These are phyloP conservation scores for Acropternis orthonyx DNA, from an alignment of 2,797 vertebrate species.

Conservation along the genomic window DNA sequence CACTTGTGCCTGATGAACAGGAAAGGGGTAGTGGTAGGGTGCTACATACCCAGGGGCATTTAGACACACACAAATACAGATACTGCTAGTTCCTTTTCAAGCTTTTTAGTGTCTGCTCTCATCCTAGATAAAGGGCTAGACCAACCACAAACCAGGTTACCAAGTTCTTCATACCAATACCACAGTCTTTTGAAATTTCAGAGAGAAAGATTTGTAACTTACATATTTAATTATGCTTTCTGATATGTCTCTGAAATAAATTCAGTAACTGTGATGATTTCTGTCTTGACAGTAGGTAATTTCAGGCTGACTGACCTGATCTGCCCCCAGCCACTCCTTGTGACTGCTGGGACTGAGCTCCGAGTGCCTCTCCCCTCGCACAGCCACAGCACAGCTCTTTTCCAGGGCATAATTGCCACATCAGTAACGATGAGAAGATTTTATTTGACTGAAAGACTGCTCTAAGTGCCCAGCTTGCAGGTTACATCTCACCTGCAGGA, in stretches of 20 bases:
- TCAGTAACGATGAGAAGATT: conserved; percentile 1
- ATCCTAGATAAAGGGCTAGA: not conserved
- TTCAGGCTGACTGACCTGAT: not conserved
- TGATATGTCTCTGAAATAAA: not conserved
- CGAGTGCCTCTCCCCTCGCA: not conserved
- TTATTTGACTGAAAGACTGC: conserved; percentile 27
- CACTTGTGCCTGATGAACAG: conserved; percentile 44
- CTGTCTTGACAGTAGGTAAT: not conserved
- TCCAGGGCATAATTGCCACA: not conserved
- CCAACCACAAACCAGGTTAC: not conserved
- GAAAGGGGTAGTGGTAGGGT: conserved; percentile 10
- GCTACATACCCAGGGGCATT: conserved; percentile 8
- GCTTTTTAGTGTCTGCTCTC: not conserved
- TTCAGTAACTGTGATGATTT: not conserved
- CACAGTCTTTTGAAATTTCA: not conserved
- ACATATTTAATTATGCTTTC: not conserved
- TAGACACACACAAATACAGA: not conserved
- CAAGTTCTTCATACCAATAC: not conserved
- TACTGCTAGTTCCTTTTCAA: not conserved
- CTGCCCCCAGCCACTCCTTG: not conserved
- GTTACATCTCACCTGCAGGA: conserved; percentile 57
- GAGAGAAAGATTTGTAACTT: not conserved
- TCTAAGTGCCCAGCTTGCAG: conserved; percentile 25
- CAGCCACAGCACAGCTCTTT: not conserved
- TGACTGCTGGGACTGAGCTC: not conserved